These are phyloP conservation scores for Encarsia formosa DNA, from an alignment of 2,888 invertebrate genomes.

Conservation along the genomic window DNA sequence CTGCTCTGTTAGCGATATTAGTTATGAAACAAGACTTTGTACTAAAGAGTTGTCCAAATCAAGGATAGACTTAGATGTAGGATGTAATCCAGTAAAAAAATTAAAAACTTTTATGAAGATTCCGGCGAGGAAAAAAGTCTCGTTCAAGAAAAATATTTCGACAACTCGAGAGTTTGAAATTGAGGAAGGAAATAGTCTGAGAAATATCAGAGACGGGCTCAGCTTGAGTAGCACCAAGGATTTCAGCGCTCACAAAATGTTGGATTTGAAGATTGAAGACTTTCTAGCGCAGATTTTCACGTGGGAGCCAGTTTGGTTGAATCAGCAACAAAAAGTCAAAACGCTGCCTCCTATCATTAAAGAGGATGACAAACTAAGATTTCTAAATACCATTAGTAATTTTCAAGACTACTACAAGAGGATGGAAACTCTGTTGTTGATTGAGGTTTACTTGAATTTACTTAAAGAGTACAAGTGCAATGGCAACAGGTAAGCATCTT, in stretches of 20 bases:
- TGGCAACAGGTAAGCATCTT: not conserved
- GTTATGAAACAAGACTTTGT: too few species aligned
- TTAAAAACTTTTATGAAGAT: too few species aligned
- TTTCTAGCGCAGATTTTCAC: constrained; percentile 57
- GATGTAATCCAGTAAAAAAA: too few species aligned
- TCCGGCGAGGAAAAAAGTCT: constrained; percentile 34
- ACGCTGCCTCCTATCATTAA: constrained; percentile 57
- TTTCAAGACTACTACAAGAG: constrained; percentile 60
- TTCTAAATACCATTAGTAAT: constrained; percentile 55
- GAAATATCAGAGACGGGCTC: constrained; percentile 18
- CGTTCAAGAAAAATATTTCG: constrained; percentile 31
- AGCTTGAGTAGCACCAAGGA: constrained; percentile 6
- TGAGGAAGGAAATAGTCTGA: constrained; percentile 18
- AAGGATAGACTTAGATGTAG: too few species aligned
- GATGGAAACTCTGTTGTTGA: constrained; percentile 57
- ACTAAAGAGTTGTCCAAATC: too few species aligned
- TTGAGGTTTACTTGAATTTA: constrained; percentile 61
- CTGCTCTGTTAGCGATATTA: too few species aligned
- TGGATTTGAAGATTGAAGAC: constrained; percentile 37
- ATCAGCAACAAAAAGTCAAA: constrained; percentile 54
- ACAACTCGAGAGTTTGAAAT: constrained; percentile 19
- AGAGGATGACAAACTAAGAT: constrained; percentile 52
- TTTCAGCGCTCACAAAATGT: not conserved
- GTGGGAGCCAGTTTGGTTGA: constrained; percentile 68
- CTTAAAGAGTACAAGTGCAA: constrained; percentile 35